Evolutionary conservation across 2,797 vertebrate species (phyloP), one percentile per base, ranked within the genome.

Genomic region (Amblyraja radiata): DNA sequence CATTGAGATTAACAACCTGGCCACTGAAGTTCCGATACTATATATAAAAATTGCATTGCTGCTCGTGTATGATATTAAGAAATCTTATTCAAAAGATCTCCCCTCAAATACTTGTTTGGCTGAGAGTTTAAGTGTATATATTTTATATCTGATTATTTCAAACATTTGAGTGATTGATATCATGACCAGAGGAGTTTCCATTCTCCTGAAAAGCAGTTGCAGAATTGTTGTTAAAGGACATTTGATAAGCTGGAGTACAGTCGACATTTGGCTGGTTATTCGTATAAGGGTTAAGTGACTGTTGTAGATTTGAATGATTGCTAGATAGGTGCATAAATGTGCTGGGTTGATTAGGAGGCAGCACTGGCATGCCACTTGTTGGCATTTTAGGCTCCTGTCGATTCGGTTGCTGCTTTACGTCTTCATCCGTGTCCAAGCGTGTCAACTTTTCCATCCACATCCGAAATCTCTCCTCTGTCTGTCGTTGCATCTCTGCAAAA

Each of bases 391-490:
- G 96, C 94, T 97, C 97, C 76, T 95, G 96, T 95, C 96, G 95
- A 83, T 98, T 97, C 97, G 95, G 96, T 96, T 93, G 96, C 95
- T 94, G 95, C 94, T 97, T 97, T 95, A 94, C 96, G 93, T 97
- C 97, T 95, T 97, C 96, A 21, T 97, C 97, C 0, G 96, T 97
- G 96, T 98, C 97, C 95, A 98, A 97, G 93, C 95, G 97, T 39
- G 97, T 98, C 78, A 98, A 96, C 94, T 98, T 97, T 96, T 98
- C 98, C 98, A 99, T 98, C 98, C 97, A 98, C 95, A 98, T 94
- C 94, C 96, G 96, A 94, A 98, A 98, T 95, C 98, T 97, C 96
- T 99, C 97, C 97, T 99, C 98, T 28, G 98, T 98, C 97, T 99
- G 98, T 95, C 98, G 97, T 97, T 98, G 97, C 97, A 98, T 98